Conservation (phyloP, 2,113 vertebrate genomes). For the Anhinga anhinga region DNA sequence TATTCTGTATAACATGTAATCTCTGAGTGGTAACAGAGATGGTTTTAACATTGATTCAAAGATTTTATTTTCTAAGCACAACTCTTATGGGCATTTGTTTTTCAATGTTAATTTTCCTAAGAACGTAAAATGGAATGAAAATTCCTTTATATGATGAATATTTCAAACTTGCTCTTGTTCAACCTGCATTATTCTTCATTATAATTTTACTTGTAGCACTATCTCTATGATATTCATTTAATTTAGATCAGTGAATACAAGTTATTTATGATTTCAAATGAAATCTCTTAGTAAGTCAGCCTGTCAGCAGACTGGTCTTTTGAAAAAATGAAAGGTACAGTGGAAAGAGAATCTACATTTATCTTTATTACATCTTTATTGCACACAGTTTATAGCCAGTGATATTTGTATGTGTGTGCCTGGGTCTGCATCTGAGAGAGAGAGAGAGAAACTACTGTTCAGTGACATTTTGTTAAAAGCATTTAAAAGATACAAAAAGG, state of each 20-base stretch:
- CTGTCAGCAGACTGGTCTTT: background rate
- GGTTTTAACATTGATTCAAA: background rate
- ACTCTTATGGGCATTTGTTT: background rate
- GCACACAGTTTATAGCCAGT: background rate
- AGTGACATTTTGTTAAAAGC: constrained; percentile 14
- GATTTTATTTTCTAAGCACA: background rate
- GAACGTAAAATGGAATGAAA: background rate
- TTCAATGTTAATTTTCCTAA: background rate
- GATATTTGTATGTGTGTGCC: background rate
- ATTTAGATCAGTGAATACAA: constrained; percentile 6
- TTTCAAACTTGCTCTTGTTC: constrained; percentile 6
- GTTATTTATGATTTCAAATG: constrained; percentile 36
- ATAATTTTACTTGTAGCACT: background rate
- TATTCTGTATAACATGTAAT: background rate
- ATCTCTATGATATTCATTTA: background rate
- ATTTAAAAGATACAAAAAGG: background rate
- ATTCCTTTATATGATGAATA: background rate
- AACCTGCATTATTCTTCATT: constrained; percentile 3
- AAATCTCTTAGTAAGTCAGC: background rate
- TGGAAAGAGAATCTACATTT: background rate
- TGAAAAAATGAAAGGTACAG: background rate
- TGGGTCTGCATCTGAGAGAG: too few relatives aligned
- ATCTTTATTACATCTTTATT: constrained; percentile 6
- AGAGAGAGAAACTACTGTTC: background rate
- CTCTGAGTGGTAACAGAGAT: background rate